Conservation (phyloP, 1,140 invertebrate species). For the Caerostris extrusa region DNA sequence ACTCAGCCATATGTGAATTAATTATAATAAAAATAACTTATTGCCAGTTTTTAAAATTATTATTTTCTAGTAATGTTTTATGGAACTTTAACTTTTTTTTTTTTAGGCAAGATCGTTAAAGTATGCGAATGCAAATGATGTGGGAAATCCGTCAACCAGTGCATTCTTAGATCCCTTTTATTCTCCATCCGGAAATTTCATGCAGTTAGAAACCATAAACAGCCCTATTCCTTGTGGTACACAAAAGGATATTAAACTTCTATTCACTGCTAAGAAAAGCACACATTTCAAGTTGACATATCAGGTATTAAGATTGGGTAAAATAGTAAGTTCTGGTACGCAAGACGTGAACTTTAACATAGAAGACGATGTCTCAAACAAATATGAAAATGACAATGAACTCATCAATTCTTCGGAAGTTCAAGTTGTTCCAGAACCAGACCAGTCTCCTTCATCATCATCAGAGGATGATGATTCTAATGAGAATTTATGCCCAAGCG, state of each 20-base stretch:
- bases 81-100: too few species aligned
- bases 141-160: neutral
- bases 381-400: neutral
- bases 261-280: slow-evolving; percentile 80
- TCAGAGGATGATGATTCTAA: neutral
- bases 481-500: neutral
- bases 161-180: slow-evolving; percentile 79
- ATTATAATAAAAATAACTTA: too few species aligned
- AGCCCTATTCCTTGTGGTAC: slow-evolving; percentile 79
- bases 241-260: slow-evolving; percentile 78
- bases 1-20: too few species aligned
- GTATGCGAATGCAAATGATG: neutral
- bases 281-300: slow-evolving; percentile 79
- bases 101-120: slow-evolving; percentile 68
- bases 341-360: neutral
- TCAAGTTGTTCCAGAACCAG: slow-evolving; percentile 25
- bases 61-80: too few species aligned
- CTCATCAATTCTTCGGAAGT: slow-evolving; percentile 18
- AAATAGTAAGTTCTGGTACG: neutral
- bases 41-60: too few species aligned
- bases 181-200: slow-evolving; percentile 81
- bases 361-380: slow-evolving; percentile 12
- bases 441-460: neutral
- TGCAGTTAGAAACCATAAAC: slow-evolving; percentile 79
- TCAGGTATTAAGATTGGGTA: slow-evolving; percentile 78